A percentile compares a stretch with the other conserved stretches of the same genome.
These are phyloP conservation scores for Drosophila subquinaria DNA, from an alignment of 2,888 invertebrate species.

Conservation along the genomic window DNA sequence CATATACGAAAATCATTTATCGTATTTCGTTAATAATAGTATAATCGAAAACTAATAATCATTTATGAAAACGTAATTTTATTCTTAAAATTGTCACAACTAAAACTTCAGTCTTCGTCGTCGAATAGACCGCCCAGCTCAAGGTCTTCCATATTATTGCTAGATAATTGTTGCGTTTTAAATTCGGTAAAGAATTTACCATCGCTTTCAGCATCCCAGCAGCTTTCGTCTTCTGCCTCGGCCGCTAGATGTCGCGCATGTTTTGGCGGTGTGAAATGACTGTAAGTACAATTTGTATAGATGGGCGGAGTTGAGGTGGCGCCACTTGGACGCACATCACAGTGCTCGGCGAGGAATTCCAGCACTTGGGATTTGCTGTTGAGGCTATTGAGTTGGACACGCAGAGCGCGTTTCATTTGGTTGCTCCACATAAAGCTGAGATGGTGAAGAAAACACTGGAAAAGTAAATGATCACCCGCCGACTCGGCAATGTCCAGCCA, in stretches of 20 bases:
- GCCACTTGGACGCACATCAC: conserved; percentile 84
- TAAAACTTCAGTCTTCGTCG: conserved; percentile 51
- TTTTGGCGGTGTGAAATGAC: conserved; percentile 58
- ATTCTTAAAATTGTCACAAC: neutral
- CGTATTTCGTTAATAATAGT: too few relatives aligned
- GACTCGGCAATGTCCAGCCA: conserved; percentile 91
- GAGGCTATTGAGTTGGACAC: conserved; percentile 92
- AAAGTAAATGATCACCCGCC: conserved; percentile 89
- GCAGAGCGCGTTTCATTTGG: conserved; percentile 90
- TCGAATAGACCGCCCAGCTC: conserved; percentile 72
- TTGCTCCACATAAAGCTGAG: conserved; percentile 97
- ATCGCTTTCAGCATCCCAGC: conserved; percentile 62
- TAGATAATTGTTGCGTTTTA: conserved; percentile 50
- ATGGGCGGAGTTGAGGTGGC: neutral
- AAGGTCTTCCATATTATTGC: conserved; percentile 51
- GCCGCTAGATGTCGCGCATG: conserved; percentile 48
- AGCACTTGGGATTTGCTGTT: conserved; percentile 89
- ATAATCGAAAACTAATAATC: neutral
- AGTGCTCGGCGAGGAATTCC: conserved; percentile 89
- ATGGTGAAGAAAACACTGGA: conserved; percentile 97
- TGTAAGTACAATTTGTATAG: conserved; percentile 71
- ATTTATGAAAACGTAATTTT: neutral
- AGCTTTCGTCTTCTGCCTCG: conserved; percentile 19
- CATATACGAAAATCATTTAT: too few relatives aligned
- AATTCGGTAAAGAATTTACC: conserved; percentile 82